Percentiles rank a stretch among this genome's conserved stretches.
Conservation (phyloP, 2,797 vertebrate genomes). For the Coendou prehensilis region DNA sequence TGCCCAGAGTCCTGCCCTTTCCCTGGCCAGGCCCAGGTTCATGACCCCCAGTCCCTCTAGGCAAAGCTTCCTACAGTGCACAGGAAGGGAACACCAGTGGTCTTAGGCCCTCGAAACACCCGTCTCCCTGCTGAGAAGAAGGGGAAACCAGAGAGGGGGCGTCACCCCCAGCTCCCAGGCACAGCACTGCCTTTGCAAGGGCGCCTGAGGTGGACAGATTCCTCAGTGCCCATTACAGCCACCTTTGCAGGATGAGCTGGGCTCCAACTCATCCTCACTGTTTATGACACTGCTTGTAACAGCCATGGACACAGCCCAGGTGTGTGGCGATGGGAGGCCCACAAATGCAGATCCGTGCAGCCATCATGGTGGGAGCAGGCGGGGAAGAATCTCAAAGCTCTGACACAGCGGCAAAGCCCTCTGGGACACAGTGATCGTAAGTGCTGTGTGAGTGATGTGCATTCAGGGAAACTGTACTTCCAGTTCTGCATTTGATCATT, state of each 20-base stretch:
- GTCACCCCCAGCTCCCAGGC: background rate
- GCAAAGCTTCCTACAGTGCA: background rate
- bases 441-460: too few relatives aligned
- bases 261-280: fast-evolving
- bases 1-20: background rate
- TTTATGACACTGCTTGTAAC: fast-evolving
- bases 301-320: too few relatives aligned
- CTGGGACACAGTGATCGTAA: fast-evolving
- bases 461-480: background rate
- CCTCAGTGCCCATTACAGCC: fast-evolving
- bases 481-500: too few relatives aligned
- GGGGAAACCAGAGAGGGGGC: fast-evolving
- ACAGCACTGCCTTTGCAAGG: fast-evolving
- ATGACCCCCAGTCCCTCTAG: background rate
- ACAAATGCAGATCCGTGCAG: fast-evolving
- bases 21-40: background rate
- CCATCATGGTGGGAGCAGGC: fast-evolving
- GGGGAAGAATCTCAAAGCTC: background rate
- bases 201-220: fast-evolving
- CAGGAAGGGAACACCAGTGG: background rate
- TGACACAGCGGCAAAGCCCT: fast-evolving
- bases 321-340: fast-evolving
- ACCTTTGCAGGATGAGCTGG: background rate
- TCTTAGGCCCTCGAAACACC: fast-evolving
- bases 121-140: background rate